phyloP scores from a whole-genome alignment of 2,797 vertebrate species.

The Paramormyrops hopkinsi region DNA sequence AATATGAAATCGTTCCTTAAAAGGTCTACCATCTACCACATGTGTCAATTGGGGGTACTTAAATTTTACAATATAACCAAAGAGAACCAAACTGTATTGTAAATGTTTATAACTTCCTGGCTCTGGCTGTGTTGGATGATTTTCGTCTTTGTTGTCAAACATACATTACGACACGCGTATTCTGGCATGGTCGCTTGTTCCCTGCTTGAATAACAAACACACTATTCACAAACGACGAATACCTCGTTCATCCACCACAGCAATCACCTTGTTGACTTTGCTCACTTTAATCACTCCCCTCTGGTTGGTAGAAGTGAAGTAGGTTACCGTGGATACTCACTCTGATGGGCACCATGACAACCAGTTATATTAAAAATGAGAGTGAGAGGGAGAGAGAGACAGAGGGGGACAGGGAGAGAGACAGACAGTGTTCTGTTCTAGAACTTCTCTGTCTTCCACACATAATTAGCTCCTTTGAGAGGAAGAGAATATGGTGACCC shows the following conservation, averaged over 20 bases:
- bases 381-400: slow-evolving; percentile 35
- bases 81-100: background rate
- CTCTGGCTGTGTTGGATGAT: too few species aligned
- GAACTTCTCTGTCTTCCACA: slow-evolving; percentile 27
- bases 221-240: background rate
- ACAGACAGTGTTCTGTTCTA: slow-evolving; percentile 29
- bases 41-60: background rate
- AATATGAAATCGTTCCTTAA: background rate
- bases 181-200: background rate
- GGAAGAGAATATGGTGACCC: background rate
- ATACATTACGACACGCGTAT: background rate
- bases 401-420: slow-evolving; percentile 35
- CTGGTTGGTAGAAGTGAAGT: slow-evolving; percentile 23
- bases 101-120: background rate
- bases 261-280: slow-evolving; percentile 21
- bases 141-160: background rate
- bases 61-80: background rate
- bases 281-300: slow-evolving; percentile 23
- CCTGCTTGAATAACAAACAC: background rate
- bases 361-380: slow-evolving; percentile 30
- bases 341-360: slow-evolving; percentile 41
- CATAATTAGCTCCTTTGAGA: slow-evolving; percentile 33
- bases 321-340: slow-evolving; percentile 40
- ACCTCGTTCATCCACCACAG: slow-evolving; percentile 3
- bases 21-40: background rate